Base-by-base conservation (phyloP, 1,140 invertebrate genomes). In the Anastrepha obliqua region DNA sequence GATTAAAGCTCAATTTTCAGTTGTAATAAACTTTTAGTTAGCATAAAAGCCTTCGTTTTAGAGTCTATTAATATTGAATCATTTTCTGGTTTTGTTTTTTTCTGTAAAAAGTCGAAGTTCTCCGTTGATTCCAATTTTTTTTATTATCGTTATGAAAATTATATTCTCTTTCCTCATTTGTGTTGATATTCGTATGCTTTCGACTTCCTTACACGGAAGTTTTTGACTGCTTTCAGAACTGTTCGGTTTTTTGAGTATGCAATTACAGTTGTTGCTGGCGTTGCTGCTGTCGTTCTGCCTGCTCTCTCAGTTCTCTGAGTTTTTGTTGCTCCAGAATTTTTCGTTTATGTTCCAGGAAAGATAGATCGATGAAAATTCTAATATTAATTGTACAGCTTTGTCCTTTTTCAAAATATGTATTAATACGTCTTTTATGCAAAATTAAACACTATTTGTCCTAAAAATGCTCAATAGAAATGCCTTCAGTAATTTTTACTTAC, bases 331-430 rank as follows among this genome's bases (percentile, higher is more conserved):
- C 94, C 93, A 95, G 94, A 90, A 95, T 95, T 94, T 95, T 94
- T 92, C 95, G 95, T 96, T 96, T 96, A 95, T 96, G 95, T 96
- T 96, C 96, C 94, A 97, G 95, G 95, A 96, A 96, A 95, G 96
- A 96, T 89, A 95, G 94, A 94, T 96, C 95, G 94, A 95, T 95
- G 94, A 96, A 95, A 95, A 95, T 95, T 95, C 95, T 96, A 95
- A 94, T 93, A 93, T 93, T 93, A 93, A 93, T 93, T 91, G 91
- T 93, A 92, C 92, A 93, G 91, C 92, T 90, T 90, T 89, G 89
- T 93, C 92, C 92, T 93, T 89, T 89, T 88, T 86, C 39, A 47
- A 39, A 55, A 55, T 55, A 67, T 44, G 67, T 87, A 64, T 89
- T 65, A 85, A 74, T 78, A 59, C 70, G 70, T 86, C 60, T 88